These are phyloP conservation scores for Cyprinodon diabolis DNA, from an alignment of 2,797 vertebrate species.

Conservation along the genomic window DNA sequence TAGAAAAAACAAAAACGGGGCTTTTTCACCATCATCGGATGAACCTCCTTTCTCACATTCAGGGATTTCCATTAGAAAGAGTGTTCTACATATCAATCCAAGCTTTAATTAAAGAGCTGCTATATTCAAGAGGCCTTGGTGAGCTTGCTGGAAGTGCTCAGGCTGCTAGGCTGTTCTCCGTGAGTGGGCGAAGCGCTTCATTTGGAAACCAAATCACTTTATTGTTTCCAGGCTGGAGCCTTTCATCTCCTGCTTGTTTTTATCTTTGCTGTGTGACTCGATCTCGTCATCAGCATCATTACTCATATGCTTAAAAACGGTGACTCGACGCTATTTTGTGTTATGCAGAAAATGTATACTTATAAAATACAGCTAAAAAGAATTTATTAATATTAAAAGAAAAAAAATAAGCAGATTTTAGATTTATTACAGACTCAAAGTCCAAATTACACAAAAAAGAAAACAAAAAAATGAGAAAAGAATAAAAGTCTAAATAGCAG, in stretches of 20 bases:
- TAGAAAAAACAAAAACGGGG: conserved; percentile 9
- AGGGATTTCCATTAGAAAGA: conserved; percentile 84
- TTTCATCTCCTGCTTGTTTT: conserved; percentile 76
- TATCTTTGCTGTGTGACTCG: conserved; percentile 74
- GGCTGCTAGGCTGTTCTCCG: conserved; percentile 58
- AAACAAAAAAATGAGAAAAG: too few species aligned
- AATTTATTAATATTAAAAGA: neutral
- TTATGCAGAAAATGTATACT: conserved; percentile 17
- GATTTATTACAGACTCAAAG: too few species aligned
- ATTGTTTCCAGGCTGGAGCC: conserved; percentile 68
- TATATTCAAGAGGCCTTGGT: conserved; percentile 79
- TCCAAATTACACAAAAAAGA: too few species aligned
- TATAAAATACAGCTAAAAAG: neutral
- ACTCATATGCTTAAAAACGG: conserved; percentile 72
- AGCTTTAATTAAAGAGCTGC: conserved; percentile 86
- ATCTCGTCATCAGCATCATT: conserved; percentile 74
- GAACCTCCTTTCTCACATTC: conserved; percentile 41
- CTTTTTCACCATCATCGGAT: conserved; percentile 28
- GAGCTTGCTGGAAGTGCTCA: conserved; percentile 67
- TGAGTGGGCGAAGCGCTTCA: conserved; percentile 70
- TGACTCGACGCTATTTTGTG: conserved; percentile 50
- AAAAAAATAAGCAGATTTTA: neutral
- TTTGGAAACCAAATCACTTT: conserved; percentile 84
- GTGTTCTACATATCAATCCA: conserved; percentile 86
- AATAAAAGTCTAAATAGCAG: too few species aligned